Evolutionary conservation across 2,797 vertebrate species (phyloP), one percentile per base, ranked within the genome.

Genomic region (Sebastes alutus): DNA sequence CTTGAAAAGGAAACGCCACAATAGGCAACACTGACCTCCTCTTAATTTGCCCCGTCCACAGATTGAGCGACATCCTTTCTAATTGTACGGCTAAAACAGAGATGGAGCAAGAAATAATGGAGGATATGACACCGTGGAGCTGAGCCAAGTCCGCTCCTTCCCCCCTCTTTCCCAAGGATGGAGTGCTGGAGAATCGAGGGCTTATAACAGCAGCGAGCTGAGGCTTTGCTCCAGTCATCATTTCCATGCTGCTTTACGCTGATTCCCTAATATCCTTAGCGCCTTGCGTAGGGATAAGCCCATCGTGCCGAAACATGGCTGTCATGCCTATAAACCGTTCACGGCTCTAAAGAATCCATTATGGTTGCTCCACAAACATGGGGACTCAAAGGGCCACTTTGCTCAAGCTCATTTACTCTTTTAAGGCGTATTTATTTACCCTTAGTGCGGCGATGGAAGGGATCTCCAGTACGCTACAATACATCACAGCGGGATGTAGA

Each of bases 191-290:
- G 91, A 91, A 93, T 80, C 72, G 88, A 86, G 86, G 93, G 92
- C 93, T 95, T 95, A 92, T 92, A 90, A 91, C 78, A 92, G 87
- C 85, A 86, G 88, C 82, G 87, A 94, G 91, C 91, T 86, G 90
- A 89, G 92, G 93, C 94, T 95, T 95, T 94, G 94, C 94, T 94
- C 92, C 92, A 94, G 94, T 96, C 94, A 93, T 95, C 94, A 94
- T 96, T 95, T 96, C 94, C 94, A 94, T 93, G 93, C 93, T 87
- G 93, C 94, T 96, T 96, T 95, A 93, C 90, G 91, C 94, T 89
- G 94, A 95, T 96, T 95, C 93, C 88, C 92, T 96, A 96, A 96
- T 96, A 96, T 95, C 94, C 94, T 96, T 94, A 96, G 94, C 93
- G 91, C 91, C 93, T 80, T 78, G 93, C 91, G 93, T 87, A 87